These are phyloP conservation scores for Micromys minutus DNA, from an alignment of 2,113 vertebrate species.

Conservation along the genomic window DNA sequence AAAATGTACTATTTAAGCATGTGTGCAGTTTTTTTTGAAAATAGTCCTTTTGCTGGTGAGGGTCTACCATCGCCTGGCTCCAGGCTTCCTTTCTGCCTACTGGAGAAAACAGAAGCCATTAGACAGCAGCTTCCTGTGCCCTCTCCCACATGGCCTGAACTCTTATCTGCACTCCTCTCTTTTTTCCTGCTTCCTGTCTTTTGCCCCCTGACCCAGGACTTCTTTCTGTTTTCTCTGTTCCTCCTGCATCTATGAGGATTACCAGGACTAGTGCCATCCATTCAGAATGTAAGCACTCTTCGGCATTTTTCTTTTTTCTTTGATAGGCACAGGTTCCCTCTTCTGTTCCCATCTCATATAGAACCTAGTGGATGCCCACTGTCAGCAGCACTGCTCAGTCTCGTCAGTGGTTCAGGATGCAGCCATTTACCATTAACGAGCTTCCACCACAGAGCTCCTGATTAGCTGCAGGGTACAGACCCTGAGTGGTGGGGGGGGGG, in stretches of 20 bases:
- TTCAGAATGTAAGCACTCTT: not conserved
- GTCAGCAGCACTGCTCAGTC: not conserved
- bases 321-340: not conserved
- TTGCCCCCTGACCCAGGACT: too few species aligned
- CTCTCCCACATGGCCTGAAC: slow-evolving; percentile 27
- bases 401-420: not conserved
- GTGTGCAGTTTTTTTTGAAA: not conserved
- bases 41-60: not conserved
- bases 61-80: not conserved
- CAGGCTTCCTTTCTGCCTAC: not conserved
- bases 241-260: not conserved
- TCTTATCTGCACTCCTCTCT: not conserved
- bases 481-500: too few species aligned
- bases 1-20: not conserved
- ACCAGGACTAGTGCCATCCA: not conserved
- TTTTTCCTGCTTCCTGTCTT: slow-evolving; percentile 51
- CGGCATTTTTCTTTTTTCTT: not conserved
- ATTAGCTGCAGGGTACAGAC: not conserved
- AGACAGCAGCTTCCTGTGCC: slow-evolving; percentile 50
- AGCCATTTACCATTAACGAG: not conserved
- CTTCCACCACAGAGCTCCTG: not conserved
- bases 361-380: not conserved
- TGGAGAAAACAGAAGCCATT: slow-evolving; percentile 42
- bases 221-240: not conserved
- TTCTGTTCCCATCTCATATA: not conserved